Evolutionary conservation across 2,797 vertebrate genomes (phyloP).

Genomic region (Anas georgica): DNA sequence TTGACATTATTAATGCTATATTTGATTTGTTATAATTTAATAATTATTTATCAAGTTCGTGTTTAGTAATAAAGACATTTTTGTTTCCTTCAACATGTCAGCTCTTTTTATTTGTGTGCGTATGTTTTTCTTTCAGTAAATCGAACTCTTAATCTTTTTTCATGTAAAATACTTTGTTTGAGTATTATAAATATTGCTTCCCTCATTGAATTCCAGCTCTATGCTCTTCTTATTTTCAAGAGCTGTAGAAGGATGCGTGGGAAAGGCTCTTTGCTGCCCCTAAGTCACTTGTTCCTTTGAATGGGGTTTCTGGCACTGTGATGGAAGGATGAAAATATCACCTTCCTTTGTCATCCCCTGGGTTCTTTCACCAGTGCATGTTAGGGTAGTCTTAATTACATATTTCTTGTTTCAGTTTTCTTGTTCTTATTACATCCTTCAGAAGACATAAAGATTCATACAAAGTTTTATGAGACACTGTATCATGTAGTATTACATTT

Average conservation of each 20-base stretch:
- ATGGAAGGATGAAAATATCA: background rate
- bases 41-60: background rate
- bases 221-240: background rate
- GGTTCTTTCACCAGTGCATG: background rate
- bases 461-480: background rate
- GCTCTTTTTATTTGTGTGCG: background rate
- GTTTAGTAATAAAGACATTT: background rate
- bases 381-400: background rate
- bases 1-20: background rate
- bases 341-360: background rate
- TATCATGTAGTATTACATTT: background rate
- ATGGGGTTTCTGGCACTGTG: background rate
- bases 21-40: background rate
- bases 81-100: background rate
- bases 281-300: background rate
- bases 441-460: background rate
- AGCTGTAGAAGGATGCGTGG: background rate
- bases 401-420: background rate
- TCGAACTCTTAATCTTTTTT: background rate
- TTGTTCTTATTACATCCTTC: background rate
- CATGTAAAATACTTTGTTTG: background rate
- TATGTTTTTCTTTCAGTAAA: background rate
- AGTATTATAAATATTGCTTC: background rate
- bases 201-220: background rate
- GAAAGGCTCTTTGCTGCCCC: background rate